phyloP scores from a whole-genome alignment of 2,113 vertebrate genomes.

The Bostrychus sinensis region DNA sequence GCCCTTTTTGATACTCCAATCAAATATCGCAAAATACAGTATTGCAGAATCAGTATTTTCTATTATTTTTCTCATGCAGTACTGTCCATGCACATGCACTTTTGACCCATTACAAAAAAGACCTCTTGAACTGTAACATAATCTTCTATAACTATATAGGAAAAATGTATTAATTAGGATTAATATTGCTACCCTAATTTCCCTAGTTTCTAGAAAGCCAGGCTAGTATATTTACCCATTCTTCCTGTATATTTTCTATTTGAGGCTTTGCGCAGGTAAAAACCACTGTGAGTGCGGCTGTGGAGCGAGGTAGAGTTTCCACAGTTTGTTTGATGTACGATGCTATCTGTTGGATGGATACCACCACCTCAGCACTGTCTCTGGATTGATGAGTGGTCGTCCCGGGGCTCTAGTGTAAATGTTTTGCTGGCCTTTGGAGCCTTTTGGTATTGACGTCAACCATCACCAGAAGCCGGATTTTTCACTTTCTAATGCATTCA shows the following conservation, averaged over 20 bases:
- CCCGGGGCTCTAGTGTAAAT: slow-evolving; percentile 54
- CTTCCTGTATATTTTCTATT: slow-evolving; percentile 39
- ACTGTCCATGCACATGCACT: slow-evolving; percentile 28
- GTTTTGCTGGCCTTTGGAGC: slow-evolving; percentile 56
- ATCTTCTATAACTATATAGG: slow-evolving; percentile 18
- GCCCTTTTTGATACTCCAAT: no score
- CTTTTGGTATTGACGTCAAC: slow-evolving; percentile 46
- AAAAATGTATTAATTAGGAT: slow-evolving; percentile 1
- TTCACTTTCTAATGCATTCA: slow-evolving; percentile 17
- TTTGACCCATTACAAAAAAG: slow-evolving; percentile 32
- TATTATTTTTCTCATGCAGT: no score
- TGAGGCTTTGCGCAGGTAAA: slow-evolving; percentile 43
- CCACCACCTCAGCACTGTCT: slow-evolving; percentile 61
- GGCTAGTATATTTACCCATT: slow-evolving; percentile 38
- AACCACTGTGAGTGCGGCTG: slow-evolving; percentile 27
- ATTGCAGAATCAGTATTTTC: no score
- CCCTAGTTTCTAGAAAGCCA: slow-evolving; percentile 3
- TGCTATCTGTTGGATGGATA: slow-evolving; percentile 68
- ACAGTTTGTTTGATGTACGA: slow-evolving; percentile 68
- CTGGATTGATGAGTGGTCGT: slow-evolving; percentile 56
- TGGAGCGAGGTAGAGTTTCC: slow-evolving; percentile 49
- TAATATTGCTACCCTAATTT: slow-evolving; percentile 14
- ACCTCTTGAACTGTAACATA: neutral
- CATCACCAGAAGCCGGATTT: slow-evolving; percentile 34
- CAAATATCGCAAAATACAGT: no score